phyloP scores from a whole-genome alignment of 1,140 invertebrate genomes.

The Bombus polaris region DNA sequence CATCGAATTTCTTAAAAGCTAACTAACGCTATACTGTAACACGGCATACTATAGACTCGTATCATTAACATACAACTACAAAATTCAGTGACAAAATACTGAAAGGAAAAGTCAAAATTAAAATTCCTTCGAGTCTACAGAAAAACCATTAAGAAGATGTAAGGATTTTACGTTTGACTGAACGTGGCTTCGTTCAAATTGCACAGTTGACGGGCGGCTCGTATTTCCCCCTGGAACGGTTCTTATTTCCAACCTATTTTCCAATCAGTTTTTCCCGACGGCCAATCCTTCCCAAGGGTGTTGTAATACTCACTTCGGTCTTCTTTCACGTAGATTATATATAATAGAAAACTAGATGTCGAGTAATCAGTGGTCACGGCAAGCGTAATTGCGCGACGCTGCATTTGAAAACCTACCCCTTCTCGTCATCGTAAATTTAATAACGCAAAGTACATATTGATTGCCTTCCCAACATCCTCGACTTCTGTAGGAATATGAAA shows the following conservation, averaged over 20 bases:
- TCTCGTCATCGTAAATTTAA: slow-evolving; percentile 2
- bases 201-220: not conserved
- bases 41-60: not conserved
- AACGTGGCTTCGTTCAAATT: slow-evolving; percentile 1
- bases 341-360: slow-evolving; percentile 4
- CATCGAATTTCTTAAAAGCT: not conserved
- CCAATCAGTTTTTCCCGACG: slow-evolving; percentile 1
- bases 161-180: not conserved
- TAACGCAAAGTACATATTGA: slow-evolving; percentile 25
- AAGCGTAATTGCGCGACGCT: not conserved
- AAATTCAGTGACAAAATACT: not conserved
- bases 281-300: not conserved
- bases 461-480: not conserved
- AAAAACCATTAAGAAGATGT: not conserved
- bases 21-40: not conserved
- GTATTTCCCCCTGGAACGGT: not conserved
- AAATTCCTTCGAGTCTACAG: not conserved
- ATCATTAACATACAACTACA: not conserved
- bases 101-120: not conserved
- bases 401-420: not conserved
- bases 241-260: slow-evolving; percentile 25
- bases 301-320: not conserved
- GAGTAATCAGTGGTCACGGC: slow-evolving; percentile 1
- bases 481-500: not conserved
- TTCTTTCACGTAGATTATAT: slow-evolving; percentile 3